Conservation (phyloP, 2,797 vertebrate species). For the Paratrypauchen microcephalus region DNA sequence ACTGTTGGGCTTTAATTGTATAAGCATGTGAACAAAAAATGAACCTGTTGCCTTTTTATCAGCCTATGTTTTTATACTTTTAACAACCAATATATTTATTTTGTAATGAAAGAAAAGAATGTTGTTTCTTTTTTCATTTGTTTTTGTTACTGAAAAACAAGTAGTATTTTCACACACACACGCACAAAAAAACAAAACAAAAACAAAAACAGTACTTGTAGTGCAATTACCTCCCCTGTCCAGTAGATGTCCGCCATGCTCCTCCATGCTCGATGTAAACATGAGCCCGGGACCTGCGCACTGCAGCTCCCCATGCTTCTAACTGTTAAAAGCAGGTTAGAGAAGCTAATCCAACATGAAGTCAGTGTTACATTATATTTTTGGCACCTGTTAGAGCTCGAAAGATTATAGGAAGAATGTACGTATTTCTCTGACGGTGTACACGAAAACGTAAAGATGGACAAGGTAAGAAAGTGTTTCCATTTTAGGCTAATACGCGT, state of each 20-base stretch:
- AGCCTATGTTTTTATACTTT: slow-evolving; percentile 1
- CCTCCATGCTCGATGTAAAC: slow-evolving; percentile 21
- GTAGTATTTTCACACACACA: not conserved
- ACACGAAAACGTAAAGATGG: slow-evolving; percentile 43
- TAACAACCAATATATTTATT: not conserved
- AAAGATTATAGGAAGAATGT: slow-evolving; percentile 8
- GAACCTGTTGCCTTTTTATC: not conserved
- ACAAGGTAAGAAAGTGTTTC: slow-evolving; percentile 46
- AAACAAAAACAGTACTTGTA: not conserved
- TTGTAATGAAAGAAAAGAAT: not conserved
- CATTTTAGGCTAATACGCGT: slow-evolving; percentile 4
- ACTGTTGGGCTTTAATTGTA: slow-evolving; percentile 18
- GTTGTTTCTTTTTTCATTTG: not conserved
- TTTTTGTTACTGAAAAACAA: not conserved
- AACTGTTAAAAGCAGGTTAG: slow-evolving; percentile 48
- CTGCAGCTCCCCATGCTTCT: slow-evolving; percentile 28
- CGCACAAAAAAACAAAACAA: no score
- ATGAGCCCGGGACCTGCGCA: slow-evolving; percentile 25
- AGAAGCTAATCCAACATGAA: slow-evolving; percentile 4
- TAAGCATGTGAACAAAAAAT: slow-evolving; percentile 3
- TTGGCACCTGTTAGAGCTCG: not conserved
- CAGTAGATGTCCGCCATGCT: slow-evolving; percentile 34
- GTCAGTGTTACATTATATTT: not conserved
- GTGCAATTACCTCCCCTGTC: not conserved
- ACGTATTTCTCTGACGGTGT: slow-evolving; percentile 30